A percentile compares a stretch with the other conserved stretches of the same genome.
Conservation (phyloP, 1,140 invertebrate species). For the Druon quercuslanigerum region DNA sequence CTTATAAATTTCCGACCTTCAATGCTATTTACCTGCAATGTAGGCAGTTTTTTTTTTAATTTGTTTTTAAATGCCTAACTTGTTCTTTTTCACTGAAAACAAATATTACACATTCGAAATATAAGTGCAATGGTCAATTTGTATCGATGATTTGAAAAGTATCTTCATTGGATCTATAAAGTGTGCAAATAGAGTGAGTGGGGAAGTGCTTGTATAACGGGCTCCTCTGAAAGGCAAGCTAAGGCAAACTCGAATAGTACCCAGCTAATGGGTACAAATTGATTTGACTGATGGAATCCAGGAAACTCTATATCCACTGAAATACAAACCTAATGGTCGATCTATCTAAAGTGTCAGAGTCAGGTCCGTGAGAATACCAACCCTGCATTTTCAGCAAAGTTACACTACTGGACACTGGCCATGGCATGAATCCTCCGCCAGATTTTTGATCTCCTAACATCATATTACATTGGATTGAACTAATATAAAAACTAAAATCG, state of each 20-base stretch:
- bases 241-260: conserved; percentile 61
- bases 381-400: conserved; percentile 47
- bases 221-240: conserved; percentile 56
- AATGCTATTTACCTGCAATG: too few species aligned
- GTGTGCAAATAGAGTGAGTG: neutral
- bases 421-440: neutral
- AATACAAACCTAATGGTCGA: conserved; percentile 73
- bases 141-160: too few species aligned
- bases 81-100: too few species aligned
- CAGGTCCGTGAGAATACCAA: conserved; percentile 64
- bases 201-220: neutral
- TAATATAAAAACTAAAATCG: too few species aligned
- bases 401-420: neutral
- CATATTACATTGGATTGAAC: too few species aligned
- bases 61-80: too few species aligned
- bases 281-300: conserved; percentile 72
- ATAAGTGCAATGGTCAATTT: too few species aligned
- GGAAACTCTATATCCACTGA: conserved; percentile 71
- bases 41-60: too few species aligned
- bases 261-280: conserved; percentile 73
- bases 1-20: too few species aligned
- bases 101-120: too few species aligned
- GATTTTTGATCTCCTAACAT: too few species aligned
- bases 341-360: conserved; percentile 71
- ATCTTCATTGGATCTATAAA: too few species aligned